phyloP scores from a whole-genome alignment of 1,140 invertebrate genomes.

The Whitmania pigra region DNA sequence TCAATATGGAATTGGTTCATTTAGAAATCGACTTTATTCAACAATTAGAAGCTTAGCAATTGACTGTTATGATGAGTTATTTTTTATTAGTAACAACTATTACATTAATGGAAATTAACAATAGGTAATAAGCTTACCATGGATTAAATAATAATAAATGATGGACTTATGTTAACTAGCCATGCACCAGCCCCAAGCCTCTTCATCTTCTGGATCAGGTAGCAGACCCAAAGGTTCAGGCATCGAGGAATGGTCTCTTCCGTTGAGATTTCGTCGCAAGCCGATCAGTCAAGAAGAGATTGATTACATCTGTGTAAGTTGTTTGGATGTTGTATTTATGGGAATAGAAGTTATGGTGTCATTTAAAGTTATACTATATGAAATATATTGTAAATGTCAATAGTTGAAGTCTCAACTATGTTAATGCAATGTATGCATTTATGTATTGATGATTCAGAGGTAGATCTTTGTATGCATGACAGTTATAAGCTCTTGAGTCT shows the following conservation, averaged over 20 bases:
- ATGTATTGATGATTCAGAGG: no score
- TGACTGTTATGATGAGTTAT: no score
- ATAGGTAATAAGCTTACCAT: not conserved
- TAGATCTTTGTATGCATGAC: not conserved
- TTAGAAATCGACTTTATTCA: no score
- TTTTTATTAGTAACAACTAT: not conserved
- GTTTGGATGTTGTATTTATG: not conserved
- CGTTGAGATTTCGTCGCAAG: not conserved
- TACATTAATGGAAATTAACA: not conserved
- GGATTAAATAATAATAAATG: no score
- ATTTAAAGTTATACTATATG: not conserved
- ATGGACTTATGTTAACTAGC: not conserved
- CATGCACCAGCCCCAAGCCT: not conserved
- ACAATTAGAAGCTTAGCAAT: no score
- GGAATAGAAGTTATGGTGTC: not conserved
- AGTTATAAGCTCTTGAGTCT: no score
- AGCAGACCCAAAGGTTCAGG: not conserved
- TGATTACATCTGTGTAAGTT: conserved; percentile 7
- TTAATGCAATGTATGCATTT: no score
- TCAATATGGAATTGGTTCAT: no score
- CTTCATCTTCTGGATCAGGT: not conserved
- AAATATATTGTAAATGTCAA: not conserved
- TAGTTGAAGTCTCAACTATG: no score
- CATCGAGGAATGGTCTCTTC: not conserved
- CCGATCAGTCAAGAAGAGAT: not conserved